Evolutionary conservation across 2,797 vertebrate species (phyloP).

Genomic region (Chloroceryle amazona): DNA sequence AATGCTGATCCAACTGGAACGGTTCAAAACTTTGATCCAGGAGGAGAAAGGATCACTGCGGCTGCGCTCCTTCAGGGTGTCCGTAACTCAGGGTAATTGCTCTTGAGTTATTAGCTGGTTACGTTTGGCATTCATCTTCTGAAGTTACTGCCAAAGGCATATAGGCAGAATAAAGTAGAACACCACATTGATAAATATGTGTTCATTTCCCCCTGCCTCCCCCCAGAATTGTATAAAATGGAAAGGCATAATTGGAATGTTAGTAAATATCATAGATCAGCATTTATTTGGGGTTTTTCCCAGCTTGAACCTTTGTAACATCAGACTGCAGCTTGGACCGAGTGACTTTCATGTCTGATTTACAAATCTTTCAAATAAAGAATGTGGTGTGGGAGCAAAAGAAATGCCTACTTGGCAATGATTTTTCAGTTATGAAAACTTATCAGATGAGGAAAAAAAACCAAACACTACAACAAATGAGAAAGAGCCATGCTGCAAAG

Average conservation of each 20-base stretch:
- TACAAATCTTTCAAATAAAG: background rate
- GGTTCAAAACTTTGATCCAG: background rate
- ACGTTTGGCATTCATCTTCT: conserved; percentile 6
- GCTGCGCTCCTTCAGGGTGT: background rate
- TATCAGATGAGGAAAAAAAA: background rate
- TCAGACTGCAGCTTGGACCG: background rate
- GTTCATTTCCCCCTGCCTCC: background rate
- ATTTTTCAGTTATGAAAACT: background rate
- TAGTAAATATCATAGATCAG: background rate
- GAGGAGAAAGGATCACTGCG: background rate
- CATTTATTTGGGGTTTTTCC: background rate
- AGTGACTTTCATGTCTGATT: background rate
- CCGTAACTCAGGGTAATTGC: background rate
- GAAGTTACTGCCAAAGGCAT: conserved; percentile 12
- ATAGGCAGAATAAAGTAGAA: background rate
- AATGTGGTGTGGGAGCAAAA: background rate
- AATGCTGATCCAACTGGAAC: background rate
- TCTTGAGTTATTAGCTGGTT: background rate
- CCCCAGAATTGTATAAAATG: background rate
- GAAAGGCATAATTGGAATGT: background rate
- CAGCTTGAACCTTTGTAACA: background rate
- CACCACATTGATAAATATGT: conserved; percentile 1
- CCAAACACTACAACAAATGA: background rate
- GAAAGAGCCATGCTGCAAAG: background rate
- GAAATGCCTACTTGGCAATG: background rate